phyloP scores from a whole-genome alignment of 2,797 vertebrate genomes.

The Lates japonicus region DNA sequence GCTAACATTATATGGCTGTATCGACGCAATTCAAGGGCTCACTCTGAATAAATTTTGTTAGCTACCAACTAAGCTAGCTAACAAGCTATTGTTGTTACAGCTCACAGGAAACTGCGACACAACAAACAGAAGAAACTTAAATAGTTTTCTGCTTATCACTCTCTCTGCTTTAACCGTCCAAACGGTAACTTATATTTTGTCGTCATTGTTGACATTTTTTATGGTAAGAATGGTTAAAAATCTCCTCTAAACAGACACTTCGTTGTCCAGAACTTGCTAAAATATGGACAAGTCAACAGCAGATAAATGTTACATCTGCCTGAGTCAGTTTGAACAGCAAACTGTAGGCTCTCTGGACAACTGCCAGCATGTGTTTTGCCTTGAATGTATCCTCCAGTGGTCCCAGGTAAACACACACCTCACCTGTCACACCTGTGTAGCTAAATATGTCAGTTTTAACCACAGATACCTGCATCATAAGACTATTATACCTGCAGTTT shows the following conservation, averaged over 20 bases:
- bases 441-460: too few relatives aligned
- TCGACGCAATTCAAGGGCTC: neutral
- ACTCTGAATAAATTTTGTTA: neutral
- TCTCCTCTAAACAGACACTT: too few relatives aligned
- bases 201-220: neutral
- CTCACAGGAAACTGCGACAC: neutral
- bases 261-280: neutral
- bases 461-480: too few relatives aligned
- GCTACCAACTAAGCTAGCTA: neutral
- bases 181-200: neutral
- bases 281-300: neutral
- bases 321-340: constrained; percentile 87
- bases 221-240: neutral
- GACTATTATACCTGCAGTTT: too few relatives aligned
- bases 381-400: constrained; percentile 92
- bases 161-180: neutral
- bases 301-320: constrained; percentile 90
- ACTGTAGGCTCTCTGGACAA: constrained; percentile 87
- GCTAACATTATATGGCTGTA: too few relatives aligned
- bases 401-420: constrained; percentile 82
- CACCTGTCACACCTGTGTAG: neutral
- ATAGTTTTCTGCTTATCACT: too few relatives aligned
- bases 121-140: neutral
- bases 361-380: constrained; percentile 91
- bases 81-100: neutral